These are phyloP conservation scores for Galerucella nymphaeae DNA, from an alignment of 2,888 invertebrate species.

Conservation along the genomic window DNA sequence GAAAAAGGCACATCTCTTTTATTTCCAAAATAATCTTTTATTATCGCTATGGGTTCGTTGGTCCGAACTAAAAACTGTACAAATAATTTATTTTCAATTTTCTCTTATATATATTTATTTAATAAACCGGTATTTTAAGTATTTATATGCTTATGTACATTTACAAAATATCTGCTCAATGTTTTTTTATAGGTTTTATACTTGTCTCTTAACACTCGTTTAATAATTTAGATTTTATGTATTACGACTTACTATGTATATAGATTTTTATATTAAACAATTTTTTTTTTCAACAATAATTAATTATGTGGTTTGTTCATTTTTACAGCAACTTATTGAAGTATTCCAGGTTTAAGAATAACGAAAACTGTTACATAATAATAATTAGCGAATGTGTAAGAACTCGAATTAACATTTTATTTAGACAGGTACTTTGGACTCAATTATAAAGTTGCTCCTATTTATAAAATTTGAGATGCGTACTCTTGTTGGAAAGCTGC, in stretches of 20 bases:
- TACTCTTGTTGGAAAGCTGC: background rate
- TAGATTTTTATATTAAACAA: background rate
- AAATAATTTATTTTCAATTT: background rate
- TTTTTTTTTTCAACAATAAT: background rate
- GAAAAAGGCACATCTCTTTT: too few species aligned
- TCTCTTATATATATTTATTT: background rate
- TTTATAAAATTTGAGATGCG: too few species aligned
- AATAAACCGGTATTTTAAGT: background rate
- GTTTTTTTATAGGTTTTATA: slow-evolving; percentile 7
- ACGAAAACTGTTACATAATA: background rate
- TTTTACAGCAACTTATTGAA: background rate
- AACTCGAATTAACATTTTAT: background rate
- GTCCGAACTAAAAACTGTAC: too few species aligned
- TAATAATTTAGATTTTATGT: background rate
- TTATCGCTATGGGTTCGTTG: too few species aligned
- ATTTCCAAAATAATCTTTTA: too few species aligned
- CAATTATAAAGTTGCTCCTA: too few species aligned
- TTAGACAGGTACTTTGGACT: background rate
- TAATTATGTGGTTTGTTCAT: background rate
- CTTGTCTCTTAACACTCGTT: background rate
- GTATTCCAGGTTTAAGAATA: background rate
- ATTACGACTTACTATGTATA: background rate
- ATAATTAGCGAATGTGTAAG: background rate
- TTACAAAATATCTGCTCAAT: slow-evolving; percentile 13
- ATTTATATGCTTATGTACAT: slow-evolving; percentile 13